These are phyloP conservation scores for Xiphophorus hellerii DNA, from an alignment of 2,113 vertebrate species.

Conservation along the genomic window DNA sequence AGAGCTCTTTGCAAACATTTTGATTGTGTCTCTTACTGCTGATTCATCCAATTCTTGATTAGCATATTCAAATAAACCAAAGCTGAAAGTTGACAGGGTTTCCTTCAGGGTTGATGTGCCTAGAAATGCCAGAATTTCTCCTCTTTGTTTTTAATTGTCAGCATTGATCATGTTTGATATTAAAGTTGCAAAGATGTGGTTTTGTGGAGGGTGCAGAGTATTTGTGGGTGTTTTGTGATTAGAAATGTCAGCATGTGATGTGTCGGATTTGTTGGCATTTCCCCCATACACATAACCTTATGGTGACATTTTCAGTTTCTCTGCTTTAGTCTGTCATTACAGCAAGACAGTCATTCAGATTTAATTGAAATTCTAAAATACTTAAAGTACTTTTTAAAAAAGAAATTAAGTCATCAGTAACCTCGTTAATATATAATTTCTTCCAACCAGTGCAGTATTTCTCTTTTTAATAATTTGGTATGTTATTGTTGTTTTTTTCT, in stretches of 20 bases:
- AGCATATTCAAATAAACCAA: background rate
- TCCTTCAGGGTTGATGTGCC: constrained; percentile 3
- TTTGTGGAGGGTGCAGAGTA: background rate
- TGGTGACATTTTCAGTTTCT: constrained; percentile 27
- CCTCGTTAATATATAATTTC: background rate
- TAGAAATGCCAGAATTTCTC: background rate
- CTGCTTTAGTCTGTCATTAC: background rate
- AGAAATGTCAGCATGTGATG: constrained; percentile 4
- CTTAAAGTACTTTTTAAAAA: no score
- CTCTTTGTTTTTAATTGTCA: background rate
- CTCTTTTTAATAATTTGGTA: background rate
- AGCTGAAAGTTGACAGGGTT: background rate
- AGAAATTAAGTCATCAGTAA: no score
- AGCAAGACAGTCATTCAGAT: background rate
- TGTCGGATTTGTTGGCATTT: constrained; percentile 10
- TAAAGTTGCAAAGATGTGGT: background rate
- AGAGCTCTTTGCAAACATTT: background rate
- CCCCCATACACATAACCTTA: background rate
- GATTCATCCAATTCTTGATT: background rate
- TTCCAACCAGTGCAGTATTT: background rate
- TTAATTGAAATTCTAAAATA: no score
- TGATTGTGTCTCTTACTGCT: background rate
- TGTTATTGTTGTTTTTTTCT: no score
- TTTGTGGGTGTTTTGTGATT: background rate
- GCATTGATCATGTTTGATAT: background rate